These are phyloP conservation scores for Cyprinodon tularosa DNA, from an alignment of 2,113 vertebrate species.

Conservation along the genomic window DNA sequence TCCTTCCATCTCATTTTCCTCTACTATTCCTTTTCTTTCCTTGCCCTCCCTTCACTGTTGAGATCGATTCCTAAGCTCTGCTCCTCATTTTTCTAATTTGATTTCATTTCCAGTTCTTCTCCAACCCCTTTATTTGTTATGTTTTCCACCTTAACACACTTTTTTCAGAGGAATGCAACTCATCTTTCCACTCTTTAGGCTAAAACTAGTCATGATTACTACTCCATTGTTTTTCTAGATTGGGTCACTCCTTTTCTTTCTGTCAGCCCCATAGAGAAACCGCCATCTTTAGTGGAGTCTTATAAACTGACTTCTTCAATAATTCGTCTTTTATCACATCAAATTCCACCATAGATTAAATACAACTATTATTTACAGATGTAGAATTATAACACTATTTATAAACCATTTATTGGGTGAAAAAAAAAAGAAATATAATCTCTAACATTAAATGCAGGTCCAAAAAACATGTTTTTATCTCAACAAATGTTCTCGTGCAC, in stretches of 20 bases:
- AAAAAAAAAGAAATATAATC: not conserved
- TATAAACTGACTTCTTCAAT: not conserved
- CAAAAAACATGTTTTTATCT: not conserved
- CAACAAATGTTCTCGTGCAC: not conserved
- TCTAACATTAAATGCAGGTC: not conserved
- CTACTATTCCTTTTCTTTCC: slow-evolving; percentile 12
- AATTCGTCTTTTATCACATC: not conserved
- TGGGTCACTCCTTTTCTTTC: not conserved
- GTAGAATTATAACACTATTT: too few species aligned
- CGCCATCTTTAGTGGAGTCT: not conserved
- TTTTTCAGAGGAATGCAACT: slow-evolving; percentile 17
- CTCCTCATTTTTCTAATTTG: slow-evolving; percentile 5
- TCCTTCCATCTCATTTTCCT: slow-evolving; percentile 44
- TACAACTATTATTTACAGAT: not conserved
- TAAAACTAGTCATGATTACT: not conserved
- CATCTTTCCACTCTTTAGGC: not conserved
- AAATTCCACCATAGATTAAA: not conserved
- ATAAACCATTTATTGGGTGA: not conserved
- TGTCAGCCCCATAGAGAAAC: not conserved
- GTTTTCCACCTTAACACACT: slow-evolving; percentile 4
- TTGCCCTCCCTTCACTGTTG: slow-evolving; percentile 26
- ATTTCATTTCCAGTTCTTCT: slow-evolving; percentile 36
- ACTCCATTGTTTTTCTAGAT: not conserved
- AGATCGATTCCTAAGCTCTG: slow-evolving; percentile 38
- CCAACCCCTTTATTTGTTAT: slow-evolving; percentile 14